phyloP scores from a whole-genome alignment of 2,888 invertebrate species.

The Atrina japonica region DNA sequence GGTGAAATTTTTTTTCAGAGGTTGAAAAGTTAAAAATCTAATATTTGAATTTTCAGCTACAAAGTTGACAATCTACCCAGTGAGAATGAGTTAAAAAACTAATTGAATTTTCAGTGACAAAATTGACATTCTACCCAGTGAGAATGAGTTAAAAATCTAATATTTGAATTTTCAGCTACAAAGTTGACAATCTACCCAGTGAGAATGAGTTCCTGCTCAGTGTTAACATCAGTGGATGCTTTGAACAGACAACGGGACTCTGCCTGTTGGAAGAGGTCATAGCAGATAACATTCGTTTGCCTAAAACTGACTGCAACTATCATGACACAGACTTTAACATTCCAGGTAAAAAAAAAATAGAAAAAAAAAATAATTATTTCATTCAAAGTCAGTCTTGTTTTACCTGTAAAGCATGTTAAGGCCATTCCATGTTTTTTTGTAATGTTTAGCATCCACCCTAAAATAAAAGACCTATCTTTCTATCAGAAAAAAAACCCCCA shows the following conservation, averaged over 20 bases:
- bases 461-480: too few relatives aligned
- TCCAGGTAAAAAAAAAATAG: slow-evolving; percentile 29
- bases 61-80: slow-evolving; percentile 13
- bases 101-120: too few relatives aligned
- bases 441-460: too few relatives aligned
- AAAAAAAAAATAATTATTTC: too few relatives aligned
- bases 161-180: slow-evolving; percentile 25
- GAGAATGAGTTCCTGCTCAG: slow-evolving; percentile 33
- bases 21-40: too few relatives aligned
- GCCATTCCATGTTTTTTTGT: too few relatives aligned
- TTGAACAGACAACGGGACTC: slow-evolving; percentile 11
- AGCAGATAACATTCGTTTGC: slow-evolving; percentile 13
- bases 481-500: too few relatives aligned
- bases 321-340: slow-evolving; percentile 6
- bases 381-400: too few relatives aligned
- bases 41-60: slow-evolving; percentile 25
- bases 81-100: slow-evolving; percentile 29
- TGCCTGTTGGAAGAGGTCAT: slow-evolving; percentile 15
- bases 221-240: slow-evolving; percentile 40
- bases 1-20: too few relatives aligned
- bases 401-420: too few relatives aligned
- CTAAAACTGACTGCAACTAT: slow-evolving; percentile 19
- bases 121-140: too few relatives aligned
- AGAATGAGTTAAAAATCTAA: too few relatives aligned
- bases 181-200: slow-evolving; percentile 13